Evolutionary conservation across 2,888 invertebrate species (phyloP).

Genomic region (Serrognathus titanus): DNA sequence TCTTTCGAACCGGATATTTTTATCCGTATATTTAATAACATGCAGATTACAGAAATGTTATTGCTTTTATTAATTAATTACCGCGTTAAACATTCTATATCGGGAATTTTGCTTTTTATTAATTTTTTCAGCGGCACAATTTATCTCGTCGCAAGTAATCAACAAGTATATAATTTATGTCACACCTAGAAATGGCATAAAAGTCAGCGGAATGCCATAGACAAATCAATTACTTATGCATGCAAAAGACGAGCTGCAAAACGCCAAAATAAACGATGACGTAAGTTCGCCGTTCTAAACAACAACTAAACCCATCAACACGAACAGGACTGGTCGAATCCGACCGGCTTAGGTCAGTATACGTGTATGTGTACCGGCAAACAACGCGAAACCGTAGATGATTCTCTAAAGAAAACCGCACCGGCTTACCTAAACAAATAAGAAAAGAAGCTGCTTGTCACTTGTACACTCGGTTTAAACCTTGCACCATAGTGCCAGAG

Average conservation of each 20-base stretch:
- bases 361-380: background rate
- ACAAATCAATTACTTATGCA: conserved; percentile 13
- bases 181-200: conserved; percentile 12
- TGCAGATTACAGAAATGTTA: too few relatives aligned
- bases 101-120: too few relatives aligned
- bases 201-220: conserved; percentile 12
- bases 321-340: conserved; percentile 11
- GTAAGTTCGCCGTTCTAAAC: conserved; percentile 17
- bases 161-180: background rate
- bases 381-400: background rate
- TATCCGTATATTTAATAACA: too few relatives aligned
- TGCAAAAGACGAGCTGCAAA: conserved; percentile 20
- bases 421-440: conserved; percentile 1
- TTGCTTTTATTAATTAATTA: too few relatives aligned
- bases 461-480: background rate
- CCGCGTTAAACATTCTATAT: too few relatives aligned
- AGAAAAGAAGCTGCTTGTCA: conserved; percentile 1
- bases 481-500: background rate
- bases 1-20: too few relatives aligned
- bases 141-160: background rate
- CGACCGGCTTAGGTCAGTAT: conserved; percentile 18
- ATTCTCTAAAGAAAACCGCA: conserved; percentile 9
- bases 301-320: background rate
- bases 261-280: conserved; percentile 28
- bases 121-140: background rate